Conservation (phyloP, 2,113 vertebrate genomes). For the Pitta sordida region DNA sequence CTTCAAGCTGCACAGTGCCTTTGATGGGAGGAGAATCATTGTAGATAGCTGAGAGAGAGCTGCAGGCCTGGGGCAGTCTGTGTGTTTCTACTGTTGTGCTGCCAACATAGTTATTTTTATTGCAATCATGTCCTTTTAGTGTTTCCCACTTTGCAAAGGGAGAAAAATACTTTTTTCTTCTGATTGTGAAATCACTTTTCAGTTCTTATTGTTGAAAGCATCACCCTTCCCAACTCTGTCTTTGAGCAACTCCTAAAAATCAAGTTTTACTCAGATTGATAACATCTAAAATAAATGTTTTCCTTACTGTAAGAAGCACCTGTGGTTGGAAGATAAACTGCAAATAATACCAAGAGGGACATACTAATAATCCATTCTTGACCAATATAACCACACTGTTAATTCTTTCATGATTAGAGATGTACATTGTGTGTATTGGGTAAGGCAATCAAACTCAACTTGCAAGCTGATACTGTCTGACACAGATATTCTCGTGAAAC, state of each 20-base stretch:
- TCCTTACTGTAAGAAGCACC: not conserved
- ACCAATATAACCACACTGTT: not conserved
- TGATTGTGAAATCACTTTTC: not conserved
- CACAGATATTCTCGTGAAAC: not conserved
- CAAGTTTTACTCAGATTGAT: not conserved
- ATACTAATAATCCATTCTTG: not conserved
- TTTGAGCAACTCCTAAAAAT: not conserved
- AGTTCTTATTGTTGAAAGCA: not conserved
- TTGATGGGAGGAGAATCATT: not conserved
- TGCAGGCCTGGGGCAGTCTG: not conserved
- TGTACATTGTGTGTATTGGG: not conserved
- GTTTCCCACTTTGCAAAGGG: not conserved
- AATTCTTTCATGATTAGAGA: not conserved
- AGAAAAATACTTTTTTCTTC: not conserved
- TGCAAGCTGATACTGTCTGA: not conserved
- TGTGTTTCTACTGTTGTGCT: not conserved
- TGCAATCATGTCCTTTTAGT: not conserved
- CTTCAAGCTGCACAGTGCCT: not conserved
- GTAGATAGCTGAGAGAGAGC: not conserved
- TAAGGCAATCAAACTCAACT: not conserved
- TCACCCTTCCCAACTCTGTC: not conserved
- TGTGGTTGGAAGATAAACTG: not conserved
- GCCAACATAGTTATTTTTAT: not conserved
- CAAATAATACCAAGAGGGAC: not conserved
- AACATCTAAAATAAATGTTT: not conserved